Conservation (phyloP, 2,888 invertebrate species). For the Eupeodes luniger region DNA sequence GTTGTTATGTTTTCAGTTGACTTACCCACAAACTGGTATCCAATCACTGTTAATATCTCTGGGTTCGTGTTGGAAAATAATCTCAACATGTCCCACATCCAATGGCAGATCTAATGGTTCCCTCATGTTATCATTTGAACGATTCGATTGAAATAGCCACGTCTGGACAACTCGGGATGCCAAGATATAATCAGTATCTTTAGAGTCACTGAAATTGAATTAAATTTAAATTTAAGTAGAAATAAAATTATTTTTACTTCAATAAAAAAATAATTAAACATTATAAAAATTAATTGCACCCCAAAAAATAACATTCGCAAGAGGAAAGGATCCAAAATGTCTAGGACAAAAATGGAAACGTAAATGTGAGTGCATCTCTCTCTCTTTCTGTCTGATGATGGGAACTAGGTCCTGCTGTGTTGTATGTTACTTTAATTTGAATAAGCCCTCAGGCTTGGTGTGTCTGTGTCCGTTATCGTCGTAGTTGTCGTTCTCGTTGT, state of each 20-base stretch:
- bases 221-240: neutral
- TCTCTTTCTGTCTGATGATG: neutral
- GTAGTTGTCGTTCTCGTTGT: neutral
- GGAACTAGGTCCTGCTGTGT: constrained; percentile 45
- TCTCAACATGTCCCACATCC: constrained; percentile 84
- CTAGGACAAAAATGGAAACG: neutral
- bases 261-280: constrained; percentile 18
- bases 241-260: neutral
- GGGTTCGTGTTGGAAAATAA: constrained; percentile 84
- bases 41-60: constrained; percentile 81
- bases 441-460: constrained; percentile 27
- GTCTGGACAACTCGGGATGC: constrained; percentile 84
- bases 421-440: constrained; percentile 38
- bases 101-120: constrained; percentile 83
- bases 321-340: constrained; percentile 2
- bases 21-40: constrained; percentile 84
- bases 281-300: constrained; percentile 51
- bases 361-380: neutral
- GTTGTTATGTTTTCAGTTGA: neutral
- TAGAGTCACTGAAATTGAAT: constrained; percentile 79
- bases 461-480: neutral
- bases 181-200: constrained; percentile 83
- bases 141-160: constrained; percentile 84
- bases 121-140: constrained; percentile 82
- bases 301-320: neutral